Percentiles rank a stretch among this genome's conserved stretches.
These are phyloP conservation scores for Helicolenus hilgendorfi DNA, from an alignment of 2,797 vertebrate species.

Conservation along the genomic window DNA sequence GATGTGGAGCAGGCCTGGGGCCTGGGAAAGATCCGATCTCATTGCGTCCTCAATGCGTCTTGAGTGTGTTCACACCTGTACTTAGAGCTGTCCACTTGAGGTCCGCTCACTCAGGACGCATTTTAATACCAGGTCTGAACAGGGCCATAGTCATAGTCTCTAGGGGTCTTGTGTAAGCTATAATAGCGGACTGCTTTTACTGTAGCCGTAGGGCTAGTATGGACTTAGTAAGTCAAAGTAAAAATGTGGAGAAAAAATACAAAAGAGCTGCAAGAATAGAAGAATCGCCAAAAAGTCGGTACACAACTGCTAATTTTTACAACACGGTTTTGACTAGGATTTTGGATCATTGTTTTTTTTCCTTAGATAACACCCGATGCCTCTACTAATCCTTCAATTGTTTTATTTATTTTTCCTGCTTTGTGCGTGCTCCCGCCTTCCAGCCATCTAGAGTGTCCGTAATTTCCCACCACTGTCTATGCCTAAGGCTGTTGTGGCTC, in stretches of 20 bases:
- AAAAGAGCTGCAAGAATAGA: not conserved
- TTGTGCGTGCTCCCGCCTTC: slow-evolving; percentile 11
- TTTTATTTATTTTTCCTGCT: slow-evolving; percentile 22
- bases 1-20: too few relatives aligned
- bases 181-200: not conserved
- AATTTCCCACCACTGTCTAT: slow-evolving; percentile 60
- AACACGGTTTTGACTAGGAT: not conserved
- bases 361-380: not conserved
- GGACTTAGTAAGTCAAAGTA: too few relatives aligned
- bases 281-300: not conserved
- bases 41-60: too few relatives aligned
- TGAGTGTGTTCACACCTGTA: too few relatives aligned
- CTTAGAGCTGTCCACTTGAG: too few relatives aligned
- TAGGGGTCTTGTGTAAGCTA: not conserved
- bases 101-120: too few relatives aligned
- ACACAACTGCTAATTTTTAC: not conserved
- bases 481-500: slow-evolving; percentile 71
- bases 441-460: slow-evolving; percentile 40
- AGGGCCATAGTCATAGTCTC: not conserved
- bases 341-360: not conserved
- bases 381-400: not conserved
- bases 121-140: not conserved
- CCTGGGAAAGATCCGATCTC: too few relatives aligned
- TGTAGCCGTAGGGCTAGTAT: too few relatives aligned
- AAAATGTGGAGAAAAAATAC: not conserved